phyloP scores from a whole-genome alignment of 2,888 invertebrate genomes.

The Brachyptera putata region DNA sequence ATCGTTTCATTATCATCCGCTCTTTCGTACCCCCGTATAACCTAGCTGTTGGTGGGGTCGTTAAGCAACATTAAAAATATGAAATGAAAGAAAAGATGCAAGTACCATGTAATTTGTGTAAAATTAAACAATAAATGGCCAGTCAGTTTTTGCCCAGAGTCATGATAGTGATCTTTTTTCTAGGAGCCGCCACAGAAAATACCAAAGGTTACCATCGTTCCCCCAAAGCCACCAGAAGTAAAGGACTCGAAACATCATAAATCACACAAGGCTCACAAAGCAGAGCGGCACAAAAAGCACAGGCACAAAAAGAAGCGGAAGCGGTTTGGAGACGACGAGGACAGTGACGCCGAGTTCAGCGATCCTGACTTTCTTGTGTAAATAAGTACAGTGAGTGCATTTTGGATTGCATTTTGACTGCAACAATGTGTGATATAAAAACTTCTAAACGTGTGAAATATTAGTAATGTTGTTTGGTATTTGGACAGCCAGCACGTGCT shows the following conservation, averaged over 20 bases:
- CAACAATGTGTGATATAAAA: neutral
- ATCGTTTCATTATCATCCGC: too few species aligned
- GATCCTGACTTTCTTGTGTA: conserved; percentile 48
- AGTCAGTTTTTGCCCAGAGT: too few species aligned
- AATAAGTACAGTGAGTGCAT: neutral
- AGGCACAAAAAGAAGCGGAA: conserved; percentile 54
- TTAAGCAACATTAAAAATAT: too few species aligned
- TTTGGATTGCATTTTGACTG: neutral
- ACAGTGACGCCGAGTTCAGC: conserved; percentile 63
- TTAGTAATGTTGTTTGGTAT: too few species aligned
- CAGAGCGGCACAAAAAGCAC: conserved; percentile 48
- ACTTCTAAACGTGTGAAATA: too few species aligned
- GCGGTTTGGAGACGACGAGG: conserved; percentile 55
- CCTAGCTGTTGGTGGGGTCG: too few species aligned
- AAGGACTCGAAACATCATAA: conserved; percentile 35
- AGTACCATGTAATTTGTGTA: too few species aligned
- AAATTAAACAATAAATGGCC: too few species aligned
- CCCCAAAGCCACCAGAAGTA: conserved; percentile 38
- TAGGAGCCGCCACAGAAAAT: conserved; percentile 47
- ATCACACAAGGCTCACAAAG: conserved; percentile 42
- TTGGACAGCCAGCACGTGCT: conserved; percentile 6
- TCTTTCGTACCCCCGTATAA: too few species aligned
- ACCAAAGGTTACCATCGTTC: conserved; percentile 50
- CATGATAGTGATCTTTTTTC: too few species aligned
- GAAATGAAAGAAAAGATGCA: too few species aligned